Percentiles rank a stretch among this genome's conserved stretches.
Evolutionary conservation across 2,797 vertebrate genomes (phyloP).

Genomic region (Melopsittacus undulatus): DNA sequence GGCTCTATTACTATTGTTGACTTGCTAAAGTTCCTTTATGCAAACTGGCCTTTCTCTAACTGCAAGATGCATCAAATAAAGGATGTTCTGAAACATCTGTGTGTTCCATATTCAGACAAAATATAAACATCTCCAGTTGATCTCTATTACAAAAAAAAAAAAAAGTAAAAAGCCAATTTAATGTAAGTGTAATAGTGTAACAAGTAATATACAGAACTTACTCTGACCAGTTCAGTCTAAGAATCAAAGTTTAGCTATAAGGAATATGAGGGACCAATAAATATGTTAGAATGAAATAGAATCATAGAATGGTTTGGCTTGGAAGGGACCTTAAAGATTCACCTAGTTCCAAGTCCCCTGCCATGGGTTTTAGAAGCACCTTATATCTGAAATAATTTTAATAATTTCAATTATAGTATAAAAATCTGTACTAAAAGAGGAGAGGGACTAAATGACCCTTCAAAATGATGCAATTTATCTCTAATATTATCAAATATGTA

Average conservation of each 20-base stretch:
- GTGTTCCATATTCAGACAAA: constrained; percentile 50
- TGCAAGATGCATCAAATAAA: constrained; percentile 72
- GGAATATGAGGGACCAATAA: background rate
- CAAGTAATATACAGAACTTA: background rate
- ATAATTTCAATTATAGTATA: background rate
- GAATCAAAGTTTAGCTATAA: background rate
- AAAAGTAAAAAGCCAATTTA: background rate
- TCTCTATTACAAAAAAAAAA: background rate
- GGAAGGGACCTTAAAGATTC: background rate
- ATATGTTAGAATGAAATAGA: background rate
- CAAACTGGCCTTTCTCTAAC: constrained; percentile 61
- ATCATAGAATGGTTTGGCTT: background rate
- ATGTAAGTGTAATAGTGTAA: background rate
- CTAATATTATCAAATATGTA: background rate
- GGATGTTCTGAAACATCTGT: constrained; percentile 50
- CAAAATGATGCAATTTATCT: background rate
- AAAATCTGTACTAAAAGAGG: background rate
- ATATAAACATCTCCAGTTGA: background rate
- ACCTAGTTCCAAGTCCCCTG: background rate
- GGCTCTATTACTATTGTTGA: constrained; percentile 51
- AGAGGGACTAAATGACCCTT: background rate
- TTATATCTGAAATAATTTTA: background rate
- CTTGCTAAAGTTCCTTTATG: constrained; percentile 66
- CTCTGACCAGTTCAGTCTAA: background rate
- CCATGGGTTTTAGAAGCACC: background rate